A percentile compares a stretch with the other conserved stretches of the same genome.
phyloP scores from a whole-genome alignment of 1,140 invertebrate species.

The Ceratitis capitata region DNA sequence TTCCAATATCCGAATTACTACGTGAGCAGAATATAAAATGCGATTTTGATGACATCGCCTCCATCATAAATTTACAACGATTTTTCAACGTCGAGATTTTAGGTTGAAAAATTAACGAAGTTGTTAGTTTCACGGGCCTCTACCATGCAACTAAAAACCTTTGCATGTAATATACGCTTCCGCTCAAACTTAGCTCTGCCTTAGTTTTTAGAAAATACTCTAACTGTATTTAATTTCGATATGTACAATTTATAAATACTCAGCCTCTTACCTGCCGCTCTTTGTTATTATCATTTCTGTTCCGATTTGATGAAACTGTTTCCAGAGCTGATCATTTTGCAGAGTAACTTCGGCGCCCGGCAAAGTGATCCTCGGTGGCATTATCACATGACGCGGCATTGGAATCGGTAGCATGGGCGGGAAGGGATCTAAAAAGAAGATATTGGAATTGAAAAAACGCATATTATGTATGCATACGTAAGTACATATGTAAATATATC shows the following conservation, averaged over 20 bases:
- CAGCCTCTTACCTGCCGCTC: constrained; percentile 82
- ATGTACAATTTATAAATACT: neutral
- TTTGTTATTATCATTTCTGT: constrained; percentile 99
- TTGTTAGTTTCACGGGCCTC: no score
- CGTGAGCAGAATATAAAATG: no score
- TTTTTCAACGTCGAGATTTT: no score
- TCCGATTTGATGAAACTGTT: constrained; percentile 93
- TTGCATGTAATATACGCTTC: no score
- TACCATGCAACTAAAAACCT: no score
- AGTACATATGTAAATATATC: neutral
- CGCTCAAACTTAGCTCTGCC: no score
- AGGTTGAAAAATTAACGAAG: no score
- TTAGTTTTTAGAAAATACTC: no score
- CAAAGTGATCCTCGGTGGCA: constrained; percentile 60
- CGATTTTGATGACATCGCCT: no score
- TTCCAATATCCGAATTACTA: no score
- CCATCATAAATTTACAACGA: no score
- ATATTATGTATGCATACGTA: neutral
- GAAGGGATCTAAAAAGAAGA: constrained; percentile 58
- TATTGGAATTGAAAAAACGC: no score
- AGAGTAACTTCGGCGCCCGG: constrained; percentile 69
- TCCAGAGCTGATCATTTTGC: constrained; percentile 94
- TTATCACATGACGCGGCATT: constrained; percentile 51
- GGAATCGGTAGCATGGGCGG: constrained; percentile 59
- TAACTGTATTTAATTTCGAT: neutral